A percentile compares a stretch with the other conserved stretches of the same genome.
Conservation (phyloP, 2,888 invertebrate species). For the Operophtera brumata region DNA sequence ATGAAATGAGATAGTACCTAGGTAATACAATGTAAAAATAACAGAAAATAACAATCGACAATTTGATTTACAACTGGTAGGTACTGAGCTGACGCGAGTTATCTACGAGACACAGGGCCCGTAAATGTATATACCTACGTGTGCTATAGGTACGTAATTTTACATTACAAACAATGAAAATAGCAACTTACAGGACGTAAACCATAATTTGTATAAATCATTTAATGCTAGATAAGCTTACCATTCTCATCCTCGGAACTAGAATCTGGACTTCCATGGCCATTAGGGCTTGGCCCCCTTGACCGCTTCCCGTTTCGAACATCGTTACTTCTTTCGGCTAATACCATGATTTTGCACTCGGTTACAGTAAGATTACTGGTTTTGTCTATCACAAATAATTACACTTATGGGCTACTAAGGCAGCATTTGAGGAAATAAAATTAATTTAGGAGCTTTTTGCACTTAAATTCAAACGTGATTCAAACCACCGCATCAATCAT, state of each 20-base stretch:
- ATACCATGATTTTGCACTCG: constrained; percentile 85
- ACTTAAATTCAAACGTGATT: constrained; percentile 79
- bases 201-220: not conserved
- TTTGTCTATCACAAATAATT: constrained; percentile 36
- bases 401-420: constrained; percentile 32
- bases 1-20: constrained; percentile 50
- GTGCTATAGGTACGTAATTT: constrained; percentile 1
- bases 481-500: constrained; percentile 81
- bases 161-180: constrained; percentile 13
- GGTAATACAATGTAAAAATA: constrained; percentile 33
- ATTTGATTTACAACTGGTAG: not conserved
- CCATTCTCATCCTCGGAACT: constrained; percentile 94
- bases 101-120: constrained; percentile 21
- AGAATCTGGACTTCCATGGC: constrained; percentile 88
- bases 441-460: constrained; percentile 59
- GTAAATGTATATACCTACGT: constrained; percentile 8
- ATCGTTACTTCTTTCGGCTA: constrained; percentile 93
- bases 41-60: not conserved
- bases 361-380: constrained; percentile 47
- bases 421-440: constrained; percentile 42
- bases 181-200: not conserved
- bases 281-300: constrained; percentile 95
- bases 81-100: constrained; percentile 4
- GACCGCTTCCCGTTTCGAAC: constrained; percentile 93
- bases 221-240: constrained; percentile 55